These are phyloP conservation scores for Anolis carolinensis DNA, from an alignment of 2,113 vertebrate genomes.

Conservation along the genomic window DNA sequence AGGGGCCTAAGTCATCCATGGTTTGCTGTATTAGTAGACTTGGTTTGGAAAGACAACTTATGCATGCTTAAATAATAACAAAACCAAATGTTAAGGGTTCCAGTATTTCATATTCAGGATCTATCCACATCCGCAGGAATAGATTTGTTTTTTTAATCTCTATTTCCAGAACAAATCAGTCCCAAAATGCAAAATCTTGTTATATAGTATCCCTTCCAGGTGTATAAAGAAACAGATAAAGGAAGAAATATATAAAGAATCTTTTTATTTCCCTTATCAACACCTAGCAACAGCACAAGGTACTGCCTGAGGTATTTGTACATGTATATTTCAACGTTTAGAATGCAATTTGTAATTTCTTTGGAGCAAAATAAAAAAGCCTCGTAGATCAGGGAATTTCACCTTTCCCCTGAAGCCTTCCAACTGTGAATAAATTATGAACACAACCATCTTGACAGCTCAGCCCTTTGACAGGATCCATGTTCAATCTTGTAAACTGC, in stretches of 20 bases:
- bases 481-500: conserved; percentile 70
- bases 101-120: neutral
- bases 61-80: neutral
- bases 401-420: conserved; percentile 53
- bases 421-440: conserved; percentile 62
- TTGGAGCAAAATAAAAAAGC: conserved; percentile 45
- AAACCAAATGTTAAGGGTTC: neutral
- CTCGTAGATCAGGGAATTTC: conserved; percentile 25
- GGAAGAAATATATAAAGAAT: conserved; percentile 25
- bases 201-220: conserved; percentile 25
- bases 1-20: neutral
- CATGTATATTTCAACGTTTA: conserved; percentile 33
- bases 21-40: neutral
- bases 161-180: conserved; percentile 24
- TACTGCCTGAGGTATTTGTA: conserved; percentile 34
- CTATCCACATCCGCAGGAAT: neutral
- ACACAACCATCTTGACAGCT: conserved; percentile 51
- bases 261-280: neutral
- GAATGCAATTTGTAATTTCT: conserved; percentile 43
- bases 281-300: neutral
- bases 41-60: neutral
- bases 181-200: conserved; percentile 33
- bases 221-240: neutral
- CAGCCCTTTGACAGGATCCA: conserved; percentile 67
- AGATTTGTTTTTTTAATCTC: neutral